Evolutionary conservation across 37 sponge, comb jelly and placozoan species (phyloP).

Genomic region (Tethya wilhelma): DNA sequence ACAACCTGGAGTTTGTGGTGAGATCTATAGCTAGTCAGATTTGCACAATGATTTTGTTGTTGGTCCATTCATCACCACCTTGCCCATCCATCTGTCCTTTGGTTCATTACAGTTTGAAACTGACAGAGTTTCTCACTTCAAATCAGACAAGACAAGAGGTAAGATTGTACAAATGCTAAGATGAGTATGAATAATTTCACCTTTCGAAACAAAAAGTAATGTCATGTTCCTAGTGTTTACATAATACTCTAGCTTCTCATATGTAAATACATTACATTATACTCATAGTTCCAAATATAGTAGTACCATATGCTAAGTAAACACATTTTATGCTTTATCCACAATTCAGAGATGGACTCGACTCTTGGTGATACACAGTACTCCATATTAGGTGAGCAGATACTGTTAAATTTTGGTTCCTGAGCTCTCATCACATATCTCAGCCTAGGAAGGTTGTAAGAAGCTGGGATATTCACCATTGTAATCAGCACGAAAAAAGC

Average conservation of each 20-base stretch:
- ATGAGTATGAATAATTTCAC: neutral
- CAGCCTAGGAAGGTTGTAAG: too few species aligned
- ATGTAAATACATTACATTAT: too few species aligned
- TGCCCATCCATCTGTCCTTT: neutral
- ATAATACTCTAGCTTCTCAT: neutral
- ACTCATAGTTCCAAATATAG: too few species aligned
- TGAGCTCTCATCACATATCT: too few species aligned
- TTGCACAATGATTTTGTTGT: neutral
- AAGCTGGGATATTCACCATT: too few species aligned
- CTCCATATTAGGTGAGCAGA: conserved; percentile 83
- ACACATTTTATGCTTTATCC: neutral
- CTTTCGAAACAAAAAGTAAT: too few species aligned
- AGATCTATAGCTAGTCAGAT: neutral
- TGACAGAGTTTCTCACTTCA: conserved; percentile 72
- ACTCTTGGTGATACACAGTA: conserved; percentile 94
- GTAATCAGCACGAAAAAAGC: too few species aligned
- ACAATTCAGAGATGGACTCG: conserved; percentile 76
- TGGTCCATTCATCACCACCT: neutral
- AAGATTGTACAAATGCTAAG: neutral
- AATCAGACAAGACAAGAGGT: conserved; percentile 85
- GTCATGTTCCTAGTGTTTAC: too few species aligned
- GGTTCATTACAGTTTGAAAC: neutral
- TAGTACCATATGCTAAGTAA: too few species aligned
- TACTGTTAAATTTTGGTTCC: too few species aligned
- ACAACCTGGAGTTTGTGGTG: conserved; percentile 80